These are phyloP conservation scores for Catocala fraxini DNA, from an alignment of 2,888 invertebrate species.

Conservation along the genomic window DNA sequence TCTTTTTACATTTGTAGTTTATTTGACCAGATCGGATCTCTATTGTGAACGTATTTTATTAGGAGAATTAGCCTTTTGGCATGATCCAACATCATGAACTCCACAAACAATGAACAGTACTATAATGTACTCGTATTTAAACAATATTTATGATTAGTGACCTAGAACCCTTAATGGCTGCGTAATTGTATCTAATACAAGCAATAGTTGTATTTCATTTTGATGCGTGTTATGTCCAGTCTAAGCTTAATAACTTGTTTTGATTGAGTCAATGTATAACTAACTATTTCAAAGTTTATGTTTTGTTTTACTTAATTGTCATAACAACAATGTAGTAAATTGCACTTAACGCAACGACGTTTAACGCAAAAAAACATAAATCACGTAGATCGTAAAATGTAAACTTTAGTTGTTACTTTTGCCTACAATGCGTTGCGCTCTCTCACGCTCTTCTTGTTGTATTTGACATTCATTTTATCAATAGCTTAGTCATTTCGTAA, in stretches of 20 bases:
- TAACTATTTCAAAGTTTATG: not conserved
- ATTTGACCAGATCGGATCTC: too few relatives aligned
- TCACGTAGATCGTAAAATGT: slow-evolving; percentile 53
- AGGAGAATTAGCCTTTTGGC: too few relatives aligned
- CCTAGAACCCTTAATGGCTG: too few relatives aligned
- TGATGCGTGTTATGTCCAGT: too few relatives aligned
- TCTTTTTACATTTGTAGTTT: too few relatives aligned
- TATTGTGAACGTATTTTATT: too few relatives aligned
- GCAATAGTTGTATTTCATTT: too few relatives aligned
- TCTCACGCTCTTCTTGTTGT: slow-evolving; percentile 47
- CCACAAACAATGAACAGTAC: too few relatives aligned
- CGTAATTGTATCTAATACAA: too few relatives aligned
- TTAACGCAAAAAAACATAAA: slow-evolving; percentile 37
- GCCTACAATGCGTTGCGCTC: slow-evolving; percentile 35
- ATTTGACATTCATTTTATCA: slow-evolving; percentile 49
- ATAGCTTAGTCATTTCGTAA: slow-evolving; percentile 27
- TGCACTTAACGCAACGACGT: slow-evolving; percentile 13
- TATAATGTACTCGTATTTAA: too few relatives aligned
- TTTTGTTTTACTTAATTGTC: not conserved
- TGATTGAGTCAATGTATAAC: not conserved
- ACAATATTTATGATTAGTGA: too few relatives aligned
- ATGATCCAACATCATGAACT: too few relatives aligned
- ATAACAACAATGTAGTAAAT: slow-evolving; percentile 2
- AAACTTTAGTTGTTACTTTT: slow-evolving; percentile 13
- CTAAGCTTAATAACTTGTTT: not conserved